Conservation (phyloP, 2,797 vertebrate genomes). For the Mormyrus proboscirostris region DNA sequence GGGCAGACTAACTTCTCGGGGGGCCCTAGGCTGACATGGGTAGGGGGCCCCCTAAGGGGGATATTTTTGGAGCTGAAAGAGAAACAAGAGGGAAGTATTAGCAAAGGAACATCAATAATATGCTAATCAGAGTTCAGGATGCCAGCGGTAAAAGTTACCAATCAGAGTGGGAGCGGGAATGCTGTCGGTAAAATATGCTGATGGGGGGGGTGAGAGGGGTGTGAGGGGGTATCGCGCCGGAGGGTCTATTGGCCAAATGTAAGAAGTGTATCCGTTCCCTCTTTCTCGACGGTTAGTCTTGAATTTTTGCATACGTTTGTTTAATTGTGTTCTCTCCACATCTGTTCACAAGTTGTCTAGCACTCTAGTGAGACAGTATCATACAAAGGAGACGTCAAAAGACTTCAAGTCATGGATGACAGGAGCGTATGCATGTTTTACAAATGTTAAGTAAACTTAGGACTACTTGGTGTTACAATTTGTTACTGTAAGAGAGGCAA, state of each 20-base stretch:
- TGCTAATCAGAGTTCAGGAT: neutral
- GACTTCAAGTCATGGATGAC: neutral
- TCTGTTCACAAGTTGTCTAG: neutral
- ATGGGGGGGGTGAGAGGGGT: neutral
- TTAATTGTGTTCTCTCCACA: neutral
- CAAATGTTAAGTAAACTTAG: neutral
- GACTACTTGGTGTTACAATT: neutral
- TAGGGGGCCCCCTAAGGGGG: neutral
- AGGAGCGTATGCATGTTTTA: neutral
- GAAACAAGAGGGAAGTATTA: neutral
- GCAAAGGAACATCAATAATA: neutral
- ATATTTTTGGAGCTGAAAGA: neutral
- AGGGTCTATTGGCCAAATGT: neutral
- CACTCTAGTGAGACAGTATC: neutral
- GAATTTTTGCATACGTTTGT: neutral
- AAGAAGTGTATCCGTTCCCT: neutral
- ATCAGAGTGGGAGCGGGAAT: neutral
- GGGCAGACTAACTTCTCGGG: neutral
- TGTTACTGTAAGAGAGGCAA: neutral
- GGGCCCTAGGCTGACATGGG: neutral
- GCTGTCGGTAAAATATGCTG: neutral
- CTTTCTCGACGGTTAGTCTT: neutral
- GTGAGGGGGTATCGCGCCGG: neutral
- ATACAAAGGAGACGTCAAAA: neutral
- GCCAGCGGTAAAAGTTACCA: neutral